phyloP scores from a whole-genome alignment of 2,113 vertebrate genomes.

The Caloenas nicobarica region DNA sequence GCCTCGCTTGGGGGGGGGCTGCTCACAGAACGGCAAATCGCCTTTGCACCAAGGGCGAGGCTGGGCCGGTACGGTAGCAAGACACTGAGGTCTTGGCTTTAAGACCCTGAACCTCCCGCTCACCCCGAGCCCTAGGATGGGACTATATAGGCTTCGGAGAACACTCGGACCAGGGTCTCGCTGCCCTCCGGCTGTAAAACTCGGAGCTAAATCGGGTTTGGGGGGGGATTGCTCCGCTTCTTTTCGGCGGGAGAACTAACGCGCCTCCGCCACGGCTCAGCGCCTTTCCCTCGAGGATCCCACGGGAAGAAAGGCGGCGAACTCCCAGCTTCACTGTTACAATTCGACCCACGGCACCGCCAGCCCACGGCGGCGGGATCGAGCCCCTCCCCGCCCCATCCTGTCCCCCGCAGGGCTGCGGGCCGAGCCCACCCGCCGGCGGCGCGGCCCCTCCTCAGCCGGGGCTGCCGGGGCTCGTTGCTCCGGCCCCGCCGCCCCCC shows the following conservation, averaged over 20 bases:
- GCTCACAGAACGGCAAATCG: rapidly evolving
- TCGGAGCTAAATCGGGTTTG: rapidly evolving
- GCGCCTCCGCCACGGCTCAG: neutral
- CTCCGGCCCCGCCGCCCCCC: neutral
- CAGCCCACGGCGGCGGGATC: neutral
- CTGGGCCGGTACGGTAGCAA: neutral
- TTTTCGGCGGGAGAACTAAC: rapidly evolving
- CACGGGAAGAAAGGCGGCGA: neutral
- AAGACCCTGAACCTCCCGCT: neutral
- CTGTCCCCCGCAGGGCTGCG: neutral
- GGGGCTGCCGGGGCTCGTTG: neutral
- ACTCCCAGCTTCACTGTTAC: neutral
- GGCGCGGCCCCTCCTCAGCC: neutral
- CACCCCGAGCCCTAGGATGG: neutral
- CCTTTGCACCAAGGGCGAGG: neutral
- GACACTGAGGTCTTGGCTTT: rapidly evolving
- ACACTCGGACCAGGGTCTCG: neutral
- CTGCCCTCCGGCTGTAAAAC: neutral
- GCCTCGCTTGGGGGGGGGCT: rapidly evolving
- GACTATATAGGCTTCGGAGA: rapidly evolving
- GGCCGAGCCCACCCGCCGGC: too few relatives aligned
- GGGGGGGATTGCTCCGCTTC: too few relatives aligned
- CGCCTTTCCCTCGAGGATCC: neutral
- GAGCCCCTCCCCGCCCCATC: neutral
- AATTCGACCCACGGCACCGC: neutral